These are phyloP conservation scores for Diarsia rubi DNA, from an alignment of 2,888 invertebrate species.

Conservation along the genomic window DNA sequence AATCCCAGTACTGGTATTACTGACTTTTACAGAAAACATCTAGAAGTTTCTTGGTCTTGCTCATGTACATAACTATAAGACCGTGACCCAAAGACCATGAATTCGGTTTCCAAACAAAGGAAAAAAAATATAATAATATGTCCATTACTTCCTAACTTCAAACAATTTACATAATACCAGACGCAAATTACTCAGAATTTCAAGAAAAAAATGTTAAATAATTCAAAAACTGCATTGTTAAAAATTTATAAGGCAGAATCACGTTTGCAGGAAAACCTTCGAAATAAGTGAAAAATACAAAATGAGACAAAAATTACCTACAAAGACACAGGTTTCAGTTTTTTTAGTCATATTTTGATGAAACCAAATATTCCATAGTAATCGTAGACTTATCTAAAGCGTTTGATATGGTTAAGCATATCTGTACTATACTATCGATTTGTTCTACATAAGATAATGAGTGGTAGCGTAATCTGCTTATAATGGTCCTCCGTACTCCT, in stretches of 20 bases:
- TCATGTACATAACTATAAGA: background rate
- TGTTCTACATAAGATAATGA: slow-evolving; percentile 12
- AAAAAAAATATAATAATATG: slow-evolving; percentile 1
- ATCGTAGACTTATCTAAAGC: slow-evolving; percentile 42
- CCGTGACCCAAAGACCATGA: slow-evolving; percentile 3
- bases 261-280: background rate
- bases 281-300: background rate
- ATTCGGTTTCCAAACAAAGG: background rate
- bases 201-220: background rate
- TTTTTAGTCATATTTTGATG: slow-evolving; percentile 6
- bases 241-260: background rate
- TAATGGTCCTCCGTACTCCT: background rate
- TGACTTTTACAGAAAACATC: background rate
- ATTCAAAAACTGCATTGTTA: slow-evolving; percentile 6
- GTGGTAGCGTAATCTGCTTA: background rate
- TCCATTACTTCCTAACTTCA: slow-evolving; percentile 1
- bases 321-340: background rate
- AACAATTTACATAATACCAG: background rate
- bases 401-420: slow-evolving; percentile 32
- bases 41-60: no score
- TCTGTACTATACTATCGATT: slow-evolving; percentile 35
- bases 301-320: background rate
- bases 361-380: slow-evolving; percentile 34
- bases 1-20: background rate
- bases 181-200: background rate